These are phyloP conservation scores for Bellardia pandia DNA, from an alignment of 2,888 invertebrate genomes.

Conservation along the genomic window DNA sequence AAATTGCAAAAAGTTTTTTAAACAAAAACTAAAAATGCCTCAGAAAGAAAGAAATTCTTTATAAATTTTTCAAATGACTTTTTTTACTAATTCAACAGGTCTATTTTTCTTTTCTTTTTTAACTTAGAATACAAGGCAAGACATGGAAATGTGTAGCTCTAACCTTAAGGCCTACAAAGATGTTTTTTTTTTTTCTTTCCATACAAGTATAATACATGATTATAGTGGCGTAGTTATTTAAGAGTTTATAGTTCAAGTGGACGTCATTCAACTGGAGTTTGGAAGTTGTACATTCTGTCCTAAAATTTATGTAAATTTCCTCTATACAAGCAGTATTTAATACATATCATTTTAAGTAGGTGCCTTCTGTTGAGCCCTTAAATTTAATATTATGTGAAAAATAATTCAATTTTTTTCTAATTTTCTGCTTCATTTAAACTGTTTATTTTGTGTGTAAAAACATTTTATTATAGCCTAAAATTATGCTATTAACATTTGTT, in stretches of 20 bases:
- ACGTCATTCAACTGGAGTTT: constrained; percentile 68
- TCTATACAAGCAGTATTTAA: not conserved
- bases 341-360: constrained; percentile 14
- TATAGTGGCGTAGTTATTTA: constrained; percentile 44
- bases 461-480: not conserved
- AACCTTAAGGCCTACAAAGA: constrained; percentile 51
- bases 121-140: not conserved
- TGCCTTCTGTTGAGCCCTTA: constrained; percentile 22
- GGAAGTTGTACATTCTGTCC: constrained; percentile 24
- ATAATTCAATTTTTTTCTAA: not conserved
- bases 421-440: constrained; percentile 1
- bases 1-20: constrained; percentile 13
- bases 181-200: not conserved
- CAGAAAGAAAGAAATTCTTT: constrained; percentile 39
- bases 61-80: constrained; percentile 29
- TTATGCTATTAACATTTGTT: not conserved
- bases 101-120: not conserved
- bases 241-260: constrained; percentile 70
- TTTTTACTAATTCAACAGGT: constrained; percentile 52
- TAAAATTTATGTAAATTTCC: constrained; percentile 16
- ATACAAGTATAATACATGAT: constrained; percentile 48
- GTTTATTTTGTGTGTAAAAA: not conserved
- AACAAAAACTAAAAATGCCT: constrained; percentile 7
- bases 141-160: constrained; percentile 26
- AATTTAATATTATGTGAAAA: not conserved